Conservation (phyloP, 2,888 invertebrate genomes). For the Rotaria magnacalcarata region DNA sequence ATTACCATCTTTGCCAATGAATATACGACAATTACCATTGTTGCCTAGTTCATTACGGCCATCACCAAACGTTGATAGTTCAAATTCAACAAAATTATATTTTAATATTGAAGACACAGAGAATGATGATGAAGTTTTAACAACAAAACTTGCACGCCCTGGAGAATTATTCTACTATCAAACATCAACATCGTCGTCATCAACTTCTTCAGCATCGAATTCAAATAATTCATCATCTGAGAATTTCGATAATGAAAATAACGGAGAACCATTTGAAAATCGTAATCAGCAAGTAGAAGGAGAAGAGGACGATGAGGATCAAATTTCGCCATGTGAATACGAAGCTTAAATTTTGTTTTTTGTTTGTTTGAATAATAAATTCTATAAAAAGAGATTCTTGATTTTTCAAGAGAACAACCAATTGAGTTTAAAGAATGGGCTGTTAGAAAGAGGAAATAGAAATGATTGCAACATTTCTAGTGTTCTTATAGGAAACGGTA, state of each 20-base stretch:
- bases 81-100: neutral
- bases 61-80: neutral
- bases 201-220: neutral
- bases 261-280: neutral
- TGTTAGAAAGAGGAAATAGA: too few relatives aligned
- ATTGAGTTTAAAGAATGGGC: too few relatives aligned
- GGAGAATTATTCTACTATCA: conserved; percentile 4
- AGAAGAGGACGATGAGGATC: neutral
- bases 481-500: too few relatives aligned
- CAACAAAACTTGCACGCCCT: neutral
- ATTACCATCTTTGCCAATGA: neutral
- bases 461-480: too few relatives aligned
- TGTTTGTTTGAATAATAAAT: conserved; percentile 9
- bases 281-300: neutral
- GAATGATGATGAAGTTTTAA: neutral
- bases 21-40: neutral
- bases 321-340: neutral
- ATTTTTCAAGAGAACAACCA: too few relatives aligned
- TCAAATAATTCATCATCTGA: neutral
- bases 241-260: neutral
- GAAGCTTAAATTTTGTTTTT: neutral
- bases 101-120: neutral
- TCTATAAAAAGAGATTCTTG: too few relatives aligned
- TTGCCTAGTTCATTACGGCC: neutral
- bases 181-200: neutral